Percentiles rank a stretch among this genome's conserved stretches.
phyloP scores from a whole-genome alignment of 2,113 vertebrate species.

The Perccottus glenii region DNA sequence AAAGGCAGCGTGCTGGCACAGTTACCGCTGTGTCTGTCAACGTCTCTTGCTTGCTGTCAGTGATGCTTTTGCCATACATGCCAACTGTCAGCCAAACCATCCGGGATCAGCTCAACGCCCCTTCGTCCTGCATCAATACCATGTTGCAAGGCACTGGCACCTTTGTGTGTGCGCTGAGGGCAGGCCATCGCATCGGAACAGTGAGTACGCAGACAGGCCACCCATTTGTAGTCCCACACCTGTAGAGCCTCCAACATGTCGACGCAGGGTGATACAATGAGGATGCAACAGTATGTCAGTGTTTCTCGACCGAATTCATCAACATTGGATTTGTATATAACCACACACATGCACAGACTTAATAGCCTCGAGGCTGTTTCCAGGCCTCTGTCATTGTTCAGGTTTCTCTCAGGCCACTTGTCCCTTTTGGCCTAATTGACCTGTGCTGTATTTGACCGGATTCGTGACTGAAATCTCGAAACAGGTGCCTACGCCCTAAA shows the following conservation, averaged over 20 bases:
- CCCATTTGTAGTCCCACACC: conserved; percentile 12
- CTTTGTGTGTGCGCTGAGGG: conserved; percentile 83
- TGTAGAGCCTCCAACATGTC: conserved; percentile 19
- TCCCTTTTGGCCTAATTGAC: conserved; percentile 61
- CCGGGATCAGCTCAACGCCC: conserved; percentile 85
- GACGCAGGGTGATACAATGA: conserved; percentile 67
- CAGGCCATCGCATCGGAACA: conserved; percentile 87
- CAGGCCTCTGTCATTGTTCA: conserved; percentile 33
- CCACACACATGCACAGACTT: conserved; percentile 15
- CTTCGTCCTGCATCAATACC: conserved; percentile 56
- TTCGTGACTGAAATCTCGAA: conserved; percentile 6
- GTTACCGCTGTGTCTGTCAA: conserved; percentile 92
- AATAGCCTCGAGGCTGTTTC: conserved; percentile 33
- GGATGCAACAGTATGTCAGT: conserved; percentile 66
- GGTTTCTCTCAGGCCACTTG: conserved; percentile 68
- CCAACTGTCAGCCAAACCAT: conserved; percentile 86
- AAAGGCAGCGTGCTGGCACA: conserved; percentile 87
- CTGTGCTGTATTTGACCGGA: conserved; percentile 11
- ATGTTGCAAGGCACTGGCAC: conserved; percentile 69
- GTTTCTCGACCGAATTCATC: conserved; percentile 30
- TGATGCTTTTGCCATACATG: conserved; percentile 91
- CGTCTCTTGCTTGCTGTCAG: conserved; percentile 84
- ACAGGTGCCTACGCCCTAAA: neutral
- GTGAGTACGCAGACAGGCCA: conserved; percentile 74
- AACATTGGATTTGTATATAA: conserved; percentile 18